Conservation (phyloP, 2,888 invertebrate genomes). For the Ypsolopha sequella region DNA sequence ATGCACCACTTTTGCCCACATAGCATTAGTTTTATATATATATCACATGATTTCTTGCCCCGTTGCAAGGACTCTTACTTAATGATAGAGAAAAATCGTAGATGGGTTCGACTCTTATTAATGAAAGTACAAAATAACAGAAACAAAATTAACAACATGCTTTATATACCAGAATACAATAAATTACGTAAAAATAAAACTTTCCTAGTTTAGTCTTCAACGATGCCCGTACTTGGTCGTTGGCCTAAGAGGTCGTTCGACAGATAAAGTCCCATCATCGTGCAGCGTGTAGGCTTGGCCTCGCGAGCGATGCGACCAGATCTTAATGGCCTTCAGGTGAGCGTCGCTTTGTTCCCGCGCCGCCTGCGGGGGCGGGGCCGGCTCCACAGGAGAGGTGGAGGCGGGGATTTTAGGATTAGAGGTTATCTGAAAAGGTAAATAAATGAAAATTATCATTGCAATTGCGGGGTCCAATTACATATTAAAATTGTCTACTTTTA, state of each 20-base stretch:
- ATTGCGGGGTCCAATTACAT: too few relatives aligned
- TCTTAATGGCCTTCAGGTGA: conserved; percentile 50
- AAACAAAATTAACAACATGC: too few relatives aligned
- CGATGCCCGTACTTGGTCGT: conserved; percentile 9
- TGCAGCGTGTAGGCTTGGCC: conserved; percentile 56
- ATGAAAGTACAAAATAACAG: too few relatives aligned
- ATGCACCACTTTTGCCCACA: too few relatives aligned
- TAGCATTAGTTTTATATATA: too few relatives aligned
- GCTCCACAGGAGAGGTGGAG: conserved; percentile 27
- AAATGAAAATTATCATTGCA: background rate
- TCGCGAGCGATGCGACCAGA: conserved; percentile 54
- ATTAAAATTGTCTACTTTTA: too few relatives aligned
- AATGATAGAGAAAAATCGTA: too few relatives aligned
- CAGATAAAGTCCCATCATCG: conserved; percentile 46
- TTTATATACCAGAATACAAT: background rate
- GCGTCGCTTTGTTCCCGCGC: conserved; percentile 51
- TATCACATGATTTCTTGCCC: too few relatives aligned
- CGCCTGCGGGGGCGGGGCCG: conserved; percentile 34
- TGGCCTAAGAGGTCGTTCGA: conserved; percentile 29
- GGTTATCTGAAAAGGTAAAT: background rate
- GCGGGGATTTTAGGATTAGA: conserved; percentile 14
- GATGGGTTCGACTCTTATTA: too few relatives aligned
- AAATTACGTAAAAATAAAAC: background rate
- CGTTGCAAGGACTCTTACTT: too few relatives aligned
- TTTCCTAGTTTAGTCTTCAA: too few relatives aligned